A percentile compares a stretch with the other conserved stretches of the same genome.
Evolutionary conservation across 1,140 invertebrate species (phyloP).

Genomic region (Manduca sexta): DNA sequence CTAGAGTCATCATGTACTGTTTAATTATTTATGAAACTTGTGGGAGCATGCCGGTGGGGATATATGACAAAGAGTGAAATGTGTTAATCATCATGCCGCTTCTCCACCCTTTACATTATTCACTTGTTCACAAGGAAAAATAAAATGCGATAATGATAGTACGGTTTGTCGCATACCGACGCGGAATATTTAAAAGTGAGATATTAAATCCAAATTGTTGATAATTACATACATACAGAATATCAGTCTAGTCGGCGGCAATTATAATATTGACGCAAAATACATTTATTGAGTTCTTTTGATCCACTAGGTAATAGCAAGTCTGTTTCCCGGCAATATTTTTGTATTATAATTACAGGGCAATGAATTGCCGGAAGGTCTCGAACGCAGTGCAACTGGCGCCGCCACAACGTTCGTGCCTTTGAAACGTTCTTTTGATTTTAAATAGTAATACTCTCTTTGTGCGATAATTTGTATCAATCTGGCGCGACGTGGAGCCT

Average conservation of each 20-base stretch:
- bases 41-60: slow-evolving; percentile 21
- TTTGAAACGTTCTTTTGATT: slow-evolving; percentile 47
- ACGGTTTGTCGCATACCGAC: no score
- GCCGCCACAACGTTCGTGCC: slow-evolving; percentile 17
- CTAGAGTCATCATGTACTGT: slow-evolving; percentile 15
- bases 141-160: no score
- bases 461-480: slow-evolving; percentile 53
- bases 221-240: no score
- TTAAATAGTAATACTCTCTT: slow-evolving; percentile 44
- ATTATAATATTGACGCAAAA: background rate
- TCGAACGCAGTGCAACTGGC: slow-evolving; percentile 44
- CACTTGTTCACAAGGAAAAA: background rate
- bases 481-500: slow-evolving; percentile 48
- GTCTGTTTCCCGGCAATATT: slow-evolving; percentile 14
- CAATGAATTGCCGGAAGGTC: slow-evolving; percentile 45
- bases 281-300: slow-evolving; percentile 9
- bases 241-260: background rate
- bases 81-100: background rate
- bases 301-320: slow-evolving; percentile 11
- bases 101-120: background rate
- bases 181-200: no score
- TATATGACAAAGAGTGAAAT: background rate
- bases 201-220: no score
- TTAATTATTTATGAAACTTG: slow-evolving; percentile 28
- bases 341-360: slow-evolving; percentile 56